Percentiles rank a stretch among this genome's conserved stretches.
Conservation (phyloP, 2,888 invertebrate genomes). For the Aphidius colemani region DNA sequence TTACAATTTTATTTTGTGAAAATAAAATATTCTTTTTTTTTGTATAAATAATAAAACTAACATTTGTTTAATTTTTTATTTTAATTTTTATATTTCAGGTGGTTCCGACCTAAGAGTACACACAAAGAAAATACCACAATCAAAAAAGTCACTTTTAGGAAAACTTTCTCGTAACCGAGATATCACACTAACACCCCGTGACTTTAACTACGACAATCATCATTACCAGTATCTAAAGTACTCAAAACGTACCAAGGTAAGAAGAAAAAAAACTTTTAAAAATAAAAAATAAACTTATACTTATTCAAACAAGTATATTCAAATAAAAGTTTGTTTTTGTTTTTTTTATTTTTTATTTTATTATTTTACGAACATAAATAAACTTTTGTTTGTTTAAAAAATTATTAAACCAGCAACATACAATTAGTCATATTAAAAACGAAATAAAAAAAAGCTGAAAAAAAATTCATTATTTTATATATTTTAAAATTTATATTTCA, state of each 20-base stretch:
- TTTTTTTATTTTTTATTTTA: no score
- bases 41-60: not conserved
- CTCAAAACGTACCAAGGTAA: conserved; percentile 71
- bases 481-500: no score
- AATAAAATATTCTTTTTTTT: not conserved
- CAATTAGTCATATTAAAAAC: no score
- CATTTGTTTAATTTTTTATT: no score
- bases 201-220: conserved; percentile 79
- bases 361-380: no score
- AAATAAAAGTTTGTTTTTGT: not conserved
- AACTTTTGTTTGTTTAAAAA: no score
- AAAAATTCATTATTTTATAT: no score
- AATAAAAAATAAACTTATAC: not conserved
- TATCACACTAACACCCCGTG: conserved; percentile 72
- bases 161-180: conserved; percentile 52
- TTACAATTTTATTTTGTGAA: no score
- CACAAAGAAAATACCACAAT: conserved; percentile 46
- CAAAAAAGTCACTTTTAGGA: conserved; percentile 48
- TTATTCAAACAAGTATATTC: not conserved
- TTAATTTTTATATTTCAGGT: conserved; percentile 20
- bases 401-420: no score
- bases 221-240: conserved; percentile 80
- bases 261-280: not conserved
- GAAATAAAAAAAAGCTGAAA: no score
- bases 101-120: conserved; percentile 44